Evolutionary conservation across 2,888 invertebrate genomes (phyloP).

Genomic region (Crematogaster levior): DNA sequence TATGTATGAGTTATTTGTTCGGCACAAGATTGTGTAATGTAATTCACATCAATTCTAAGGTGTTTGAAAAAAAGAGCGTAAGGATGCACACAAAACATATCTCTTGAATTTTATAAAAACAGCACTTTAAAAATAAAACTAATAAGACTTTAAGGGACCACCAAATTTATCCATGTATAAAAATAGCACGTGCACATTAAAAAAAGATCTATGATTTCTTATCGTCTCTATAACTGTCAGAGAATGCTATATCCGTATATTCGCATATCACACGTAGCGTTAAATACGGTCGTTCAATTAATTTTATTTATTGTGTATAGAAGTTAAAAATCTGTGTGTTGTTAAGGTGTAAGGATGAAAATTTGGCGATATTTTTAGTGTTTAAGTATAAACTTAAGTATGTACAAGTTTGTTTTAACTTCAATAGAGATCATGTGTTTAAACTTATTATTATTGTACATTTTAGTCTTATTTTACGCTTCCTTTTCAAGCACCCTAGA

Average conservation of each 20-base stretch:
- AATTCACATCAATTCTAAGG: conserved; percentile 28
- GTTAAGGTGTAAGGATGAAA: not conserved
- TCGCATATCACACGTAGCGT: not conserved
- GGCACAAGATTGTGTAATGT: not conserved
- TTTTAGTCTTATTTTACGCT: conserved; percentile 31
- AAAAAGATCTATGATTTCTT: conserved; percentile 2
- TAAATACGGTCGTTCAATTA: not conserved
- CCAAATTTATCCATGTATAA: conserved; percentile 23
- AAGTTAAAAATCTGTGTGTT: not conserved
- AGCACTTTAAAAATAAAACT: conserved; percentile 6
- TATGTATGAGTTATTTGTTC: conserved; percentile 15
- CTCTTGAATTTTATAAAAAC: conserved; percentile 1
- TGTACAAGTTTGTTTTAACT: not conserved
- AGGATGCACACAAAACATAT: not conserved
- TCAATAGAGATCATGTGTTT: not conserved
- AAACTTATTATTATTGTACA: not conserved
- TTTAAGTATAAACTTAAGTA: not conserved
- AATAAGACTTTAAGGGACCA: conserved; percentile 45
- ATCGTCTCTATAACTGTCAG: not conserved
- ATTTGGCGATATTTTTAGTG: not conserved
- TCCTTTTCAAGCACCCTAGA: conserved; percentile 48
- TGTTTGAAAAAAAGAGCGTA: conserved; percentile 47
- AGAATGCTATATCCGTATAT: not conserved
- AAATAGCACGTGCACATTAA: not conserved
- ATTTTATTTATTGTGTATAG: not conserved